Conservation (phyloP, 2,888 invertebrate species). For the Torymus tubicola region DNA sequence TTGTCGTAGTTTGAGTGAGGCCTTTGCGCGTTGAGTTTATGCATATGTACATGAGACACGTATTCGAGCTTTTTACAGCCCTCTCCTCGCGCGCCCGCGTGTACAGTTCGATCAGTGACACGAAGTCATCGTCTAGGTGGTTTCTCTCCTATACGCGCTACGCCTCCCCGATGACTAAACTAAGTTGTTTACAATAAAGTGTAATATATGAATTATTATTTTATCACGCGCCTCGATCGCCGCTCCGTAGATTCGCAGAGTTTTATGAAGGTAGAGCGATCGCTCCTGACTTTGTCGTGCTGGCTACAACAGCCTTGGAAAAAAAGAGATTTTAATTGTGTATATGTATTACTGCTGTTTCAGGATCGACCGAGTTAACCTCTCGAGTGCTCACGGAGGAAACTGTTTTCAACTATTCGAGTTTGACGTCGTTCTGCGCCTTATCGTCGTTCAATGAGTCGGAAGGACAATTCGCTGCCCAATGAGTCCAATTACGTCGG, state of each 20-base stretch:
- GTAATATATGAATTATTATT: constrained; percentile 43
- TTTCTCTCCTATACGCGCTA: too few species aligned
- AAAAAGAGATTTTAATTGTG: background rate
- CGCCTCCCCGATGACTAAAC: constrained; percentile 9
- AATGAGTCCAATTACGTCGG: constrained; percentile 39
- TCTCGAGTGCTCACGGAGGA: background rate
- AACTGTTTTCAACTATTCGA: constrained; percentile 23
- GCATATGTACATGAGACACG: too few species aligned
- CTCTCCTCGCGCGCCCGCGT: too few species aligned
- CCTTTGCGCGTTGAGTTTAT: too few species aligned
- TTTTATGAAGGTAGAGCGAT: constrained; percentile 38
- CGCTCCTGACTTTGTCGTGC: too few species aligned
- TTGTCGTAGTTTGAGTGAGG: constrained; percentile 17
- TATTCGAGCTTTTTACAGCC: too few species aligned
- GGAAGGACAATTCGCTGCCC: constrained; percentile 33
- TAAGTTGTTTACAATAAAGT: constrained; percentile 36
- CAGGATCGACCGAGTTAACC: constrained; percentile 35
- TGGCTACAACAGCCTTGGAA: background rate
- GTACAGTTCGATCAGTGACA: too few species aligned
- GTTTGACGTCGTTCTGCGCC: background rate
- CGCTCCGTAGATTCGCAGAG: constrained; percentile 18
- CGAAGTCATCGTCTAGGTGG: too few species aligned
- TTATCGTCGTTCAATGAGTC: constrained; percentile 43
- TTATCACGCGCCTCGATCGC: background rate
- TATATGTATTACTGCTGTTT: constrained; percentile 21